phyloP scores from a whole-genome alignment of 35 echinoderm and acorn worm genomes.

The Anneissia japonica region DNA sequence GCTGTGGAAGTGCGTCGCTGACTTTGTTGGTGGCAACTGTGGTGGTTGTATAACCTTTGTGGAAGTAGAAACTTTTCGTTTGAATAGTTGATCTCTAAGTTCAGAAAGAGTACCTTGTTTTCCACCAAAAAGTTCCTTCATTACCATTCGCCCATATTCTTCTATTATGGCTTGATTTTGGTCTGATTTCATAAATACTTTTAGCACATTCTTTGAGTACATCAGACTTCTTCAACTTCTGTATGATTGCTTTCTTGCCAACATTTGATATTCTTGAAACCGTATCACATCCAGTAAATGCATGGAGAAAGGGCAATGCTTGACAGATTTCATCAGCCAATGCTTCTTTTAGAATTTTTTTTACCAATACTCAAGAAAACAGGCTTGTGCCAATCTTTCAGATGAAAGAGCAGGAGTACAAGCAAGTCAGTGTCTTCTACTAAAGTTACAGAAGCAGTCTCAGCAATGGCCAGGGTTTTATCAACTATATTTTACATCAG shows the following conservation, averaged over 20 bases:
- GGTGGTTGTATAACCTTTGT: neutral
- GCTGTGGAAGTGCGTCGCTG: neutral
- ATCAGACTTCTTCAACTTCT: constrained; percentile 28
- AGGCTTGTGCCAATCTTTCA: too few relatives aligned
- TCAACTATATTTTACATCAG: constrained; percentile 1
- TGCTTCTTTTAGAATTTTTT: neutral
- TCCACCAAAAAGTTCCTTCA: neutral
- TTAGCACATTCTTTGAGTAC: neutral
- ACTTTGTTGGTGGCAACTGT: neutral
- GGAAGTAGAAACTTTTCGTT: neutral
- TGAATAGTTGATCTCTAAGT: neutral
- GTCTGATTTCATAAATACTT: neutral
- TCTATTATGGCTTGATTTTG: neutral
- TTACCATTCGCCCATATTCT: neutral
- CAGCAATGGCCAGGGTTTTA: neutral
- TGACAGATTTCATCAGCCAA: neutral
- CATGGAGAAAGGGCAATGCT: constrained; percentile 38
- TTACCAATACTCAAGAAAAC: neutral
- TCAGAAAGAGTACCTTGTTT: neutral
- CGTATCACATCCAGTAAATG: constrained; percentile 57
- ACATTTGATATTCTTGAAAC: constrained; percentile 44
- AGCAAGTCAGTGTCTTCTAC: constrained; percentile 3
- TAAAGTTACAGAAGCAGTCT: neutral
- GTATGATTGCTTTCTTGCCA: constrained; percentile 48
- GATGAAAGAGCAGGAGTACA: neutral